phyloP scores from a whole-genome alignment of 2,888 invertebrate genomes.

The Euproctis similis region DNA sequence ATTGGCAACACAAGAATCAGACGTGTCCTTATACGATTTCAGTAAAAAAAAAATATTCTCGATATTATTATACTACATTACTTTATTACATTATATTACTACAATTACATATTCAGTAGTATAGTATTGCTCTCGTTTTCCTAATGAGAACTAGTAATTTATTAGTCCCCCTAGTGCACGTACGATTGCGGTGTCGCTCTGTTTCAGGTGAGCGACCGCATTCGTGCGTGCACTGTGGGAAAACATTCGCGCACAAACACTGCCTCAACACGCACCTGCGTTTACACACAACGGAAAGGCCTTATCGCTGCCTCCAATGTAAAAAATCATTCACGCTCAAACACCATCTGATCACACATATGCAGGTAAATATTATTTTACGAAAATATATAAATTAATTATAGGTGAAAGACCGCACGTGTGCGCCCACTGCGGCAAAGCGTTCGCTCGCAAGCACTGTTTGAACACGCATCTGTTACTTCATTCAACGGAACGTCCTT shows the following conservation, averaged over 20 bases:
- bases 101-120: no score
- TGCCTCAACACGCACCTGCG: conserved; percentile 86
- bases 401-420: conserved; percentile 84
- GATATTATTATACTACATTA: no score
- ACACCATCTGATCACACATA: conserved; percentile 85
- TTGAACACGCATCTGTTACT: conserved; percentile 87
- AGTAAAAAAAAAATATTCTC: no score
- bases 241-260: conserved; percentile 86
- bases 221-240: conserved; percentile 82
- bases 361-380: conserved; percentile 78
- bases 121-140: no score
- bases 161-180: conserved; percentile 15
- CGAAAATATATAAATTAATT: conserved; percentile 3
- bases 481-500: conserved; percentile 88
- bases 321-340: conserved; percentile 88
- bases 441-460: conserved; percentile 88
- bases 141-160: background rate
- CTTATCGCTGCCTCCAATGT: conserved; percentile 86
- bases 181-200: conserved; percentile 38
- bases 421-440: conserved; percentile 86
- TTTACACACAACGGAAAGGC: conserved; percentile 84
- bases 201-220: conserved; percentile 81
- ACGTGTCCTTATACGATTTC: no score
- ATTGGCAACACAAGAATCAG: no score
- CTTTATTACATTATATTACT: no score